Conservation (phyloP, 2,797 vertebrate species). For the Betta splendens region DNA sequence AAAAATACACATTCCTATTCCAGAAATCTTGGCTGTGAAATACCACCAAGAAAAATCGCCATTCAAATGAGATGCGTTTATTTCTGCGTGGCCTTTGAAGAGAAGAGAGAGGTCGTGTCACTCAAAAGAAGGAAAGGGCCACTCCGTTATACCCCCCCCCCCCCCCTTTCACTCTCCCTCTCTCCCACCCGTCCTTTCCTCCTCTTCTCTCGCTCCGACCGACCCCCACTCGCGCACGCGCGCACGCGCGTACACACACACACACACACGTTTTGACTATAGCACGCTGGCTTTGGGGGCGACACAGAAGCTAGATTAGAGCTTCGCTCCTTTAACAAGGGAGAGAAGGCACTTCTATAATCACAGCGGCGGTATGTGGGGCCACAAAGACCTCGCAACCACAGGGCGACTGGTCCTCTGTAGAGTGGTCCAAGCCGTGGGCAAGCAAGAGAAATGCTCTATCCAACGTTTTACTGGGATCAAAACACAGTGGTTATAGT, state of each 20-base stretch:
- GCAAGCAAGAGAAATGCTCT: conserved; percentile 47
- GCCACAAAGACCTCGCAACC: conserved; percentile 73
- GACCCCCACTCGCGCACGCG: conserved; percentile 67
- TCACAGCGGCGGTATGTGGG: conserved; percentile 76
- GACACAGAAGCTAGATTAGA: conserved; percentile 76
- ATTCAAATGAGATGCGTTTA: conserved; percentile 80
- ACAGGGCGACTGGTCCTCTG: conserved; percentile 65
- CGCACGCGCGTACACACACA: conserved; percentile 52
- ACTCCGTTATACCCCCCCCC: conserved; percentile 65
- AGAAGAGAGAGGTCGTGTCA: conserved; percentile 84
- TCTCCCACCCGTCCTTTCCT: conserved; percentile 61
- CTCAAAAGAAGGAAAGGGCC: conserved; percentile 81
- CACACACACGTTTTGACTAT: conserved; percentile 64
- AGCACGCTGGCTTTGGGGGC: conserved; percentile 76
- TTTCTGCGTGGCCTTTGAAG: conserved; percentile 83
- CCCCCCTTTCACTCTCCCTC: conserved; percentile 35
- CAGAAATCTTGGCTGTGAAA: conserved; percentile 71
- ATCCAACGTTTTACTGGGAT: conserved; percentile 59
- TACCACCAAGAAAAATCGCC: conserved; percentile 67
- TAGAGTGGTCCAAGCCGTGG: conserved; percentile 67
- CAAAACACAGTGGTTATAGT: conserved; percentile 54
- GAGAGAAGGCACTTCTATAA: conserved; percentile 75
- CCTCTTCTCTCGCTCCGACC: conserved; percentile 56
- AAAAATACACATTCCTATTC: conserved; percentile 66
- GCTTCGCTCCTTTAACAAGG: conserved; percentile 76